These are phyloP conservation scores for Drosophila neonasuta DNA, from an alignment of 2,888 invertebrate genomes.

Conservation along the genomic window DNA sequence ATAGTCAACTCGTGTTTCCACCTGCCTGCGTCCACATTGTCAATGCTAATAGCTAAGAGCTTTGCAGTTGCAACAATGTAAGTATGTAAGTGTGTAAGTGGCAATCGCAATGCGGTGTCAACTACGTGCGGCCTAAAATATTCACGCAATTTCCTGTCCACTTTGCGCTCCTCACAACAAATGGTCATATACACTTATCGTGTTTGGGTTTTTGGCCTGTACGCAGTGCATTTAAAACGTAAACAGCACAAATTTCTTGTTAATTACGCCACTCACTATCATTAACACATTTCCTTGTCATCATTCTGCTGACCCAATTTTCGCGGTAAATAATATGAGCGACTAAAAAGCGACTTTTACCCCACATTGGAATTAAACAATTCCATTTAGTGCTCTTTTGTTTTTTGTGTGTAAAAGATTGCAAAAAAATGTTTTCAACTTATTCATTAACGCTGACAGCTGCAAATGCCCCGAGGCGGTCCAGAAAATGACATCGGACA, in stretches of 20 bases:
- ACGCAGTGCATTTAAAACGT: conserved; percentile 33
- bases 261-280: conserved; percentile 69
- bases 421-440: conserved; percentile 34
- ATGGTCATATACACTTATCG: conserved; percentile 16
- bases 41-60: neutral
- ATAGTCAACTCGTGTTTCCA: neutral
- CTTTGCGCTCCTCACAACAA: conserved; percentile 21
- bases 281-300: conserved; percentile 74
- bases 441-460: conserved; percentile 42
- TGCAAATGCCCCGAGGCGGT: conserved; percentile 35
- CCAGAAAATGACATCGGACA: conserved; percentile 21
- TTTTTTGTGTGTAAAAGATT: conserved; percentile 20
- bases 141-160: conserved; percentile 56
- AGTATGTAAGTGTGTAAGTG: neutral
- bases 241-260: conserved; percentile 41
- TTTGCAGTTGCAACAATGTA: neutral
- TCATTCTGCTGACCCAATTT: conserved; percentile 69
- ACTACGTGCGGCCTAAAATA: conserved; percentile 25
- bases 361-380: conserved; percentile 40
- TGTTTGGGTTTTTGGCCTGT: conserved; percentile 37
- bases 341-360: conserved; percentile 44
- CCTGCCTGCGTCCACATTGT: neutral
- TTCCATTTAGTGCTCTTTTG: conserved; percentile 9
- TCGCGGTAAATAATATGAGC: conserved; percentile 44
- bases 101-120: conserved; percentile 4